Evolutionary conservation across 2,113 vertebrate species (phyloP).

Genomic region (Chaetorhynchus papuensis): DNA sequence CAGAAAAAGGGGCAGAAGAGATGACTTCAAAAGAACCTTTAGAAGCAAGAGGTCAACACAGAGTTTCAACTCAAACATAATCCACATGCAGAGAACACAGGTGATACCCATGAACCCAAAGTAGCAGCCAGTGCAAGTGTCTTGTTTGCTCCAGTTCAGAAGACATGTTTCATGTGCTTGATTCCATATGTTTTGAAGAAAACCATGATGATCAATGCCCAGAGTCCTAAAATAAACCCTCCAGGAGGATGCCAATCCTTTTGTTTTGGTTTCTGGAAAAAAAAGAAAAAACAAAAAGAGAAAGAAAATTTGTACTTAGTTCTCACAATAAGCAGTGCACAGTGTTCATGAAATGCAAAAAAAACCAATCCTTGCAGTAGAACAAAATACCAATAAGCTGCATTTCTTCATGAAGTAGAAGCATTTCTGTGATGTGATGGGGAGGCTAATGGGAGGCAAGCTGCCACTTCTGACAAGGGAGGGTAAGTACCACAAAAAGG

Average conservation of each 20-base stretch:
- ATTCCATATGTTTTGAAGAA: constrained; percentile 97
- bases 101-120: neutral
- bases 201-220: constrained; percentile 94
- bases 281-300: neutral
- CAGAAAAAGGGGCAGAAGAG: neutral
- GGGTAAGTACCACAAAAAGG: neutral
- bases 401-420: neutral
- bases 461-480: neutral
- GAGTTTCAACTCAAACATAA: neutral
- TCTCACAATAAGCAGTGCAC: neutral
- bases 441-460: neutral
- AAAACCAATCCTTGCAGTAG: neutral
- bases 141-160: constrained; percentile 70
- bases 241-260: constrained; percentile 98
- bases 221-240: constrained; percentile 95
- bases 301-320: neutral
- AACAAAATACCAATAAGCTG: neutral
- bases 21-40: neutral
- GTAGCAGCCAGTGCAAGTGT: neutral
- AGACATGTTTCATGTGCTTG: constrained; percentile 96
- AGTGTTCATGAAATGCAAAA: neutral
- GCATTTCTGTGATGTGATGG: neutral
- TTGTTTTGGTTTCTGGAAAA: constrained; percentile 90
- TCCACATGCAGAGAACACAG: neutral
- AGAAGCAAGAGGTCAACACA: neutral